Evolutionary conservation across 30 jellyfish, hydroid and myxozoan species (phyloP).

Genomic region (Hydractinia symbiolongicarpus): DNA sequence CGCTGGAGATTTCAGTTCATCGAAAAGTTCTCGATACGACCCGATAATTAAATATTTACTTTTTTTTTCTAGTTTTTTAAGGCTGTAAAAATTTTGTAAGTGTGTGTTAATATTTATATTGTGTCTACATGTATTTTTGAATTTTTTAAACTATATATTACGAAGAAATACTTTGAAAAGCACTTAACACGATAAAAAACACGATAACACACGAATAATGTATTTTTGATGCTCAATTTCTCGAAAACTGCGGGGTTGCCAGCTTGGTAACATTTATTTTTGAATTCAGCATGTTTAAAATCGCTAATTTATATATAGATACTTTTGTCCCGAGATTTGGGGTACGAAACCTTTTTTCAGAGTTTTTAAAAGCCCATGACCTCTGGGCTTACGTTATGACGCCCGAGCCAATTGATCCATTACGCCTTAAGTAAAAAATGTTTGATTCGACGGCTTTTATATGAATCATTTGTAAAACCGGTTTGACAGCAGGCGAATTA

Average conservation of each 20-base stretch:
- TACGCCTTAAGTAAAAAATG: no score
- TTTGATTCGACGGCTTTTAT: no score
- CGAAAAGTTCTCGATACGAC: slow-evolving; percentile 11
- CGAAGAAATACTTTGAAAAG: neutral
- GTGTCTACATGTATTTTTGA: neutral
- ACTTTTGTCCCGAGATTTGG: slow-evolving; percentile 11
- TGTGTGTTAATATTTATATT: neutral
- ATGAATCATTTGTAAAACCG: no score
- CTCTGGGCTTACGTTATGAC: no score
- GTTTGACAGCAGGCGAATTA: no score
- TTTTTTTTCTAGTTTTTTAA: neutral
- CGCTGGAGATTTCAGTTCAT: neutral
- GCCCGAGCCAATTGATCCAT: no score
- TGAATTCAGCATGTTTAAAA: slow-evolving; percentile 15
- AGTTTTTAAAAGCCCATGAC: neutral
- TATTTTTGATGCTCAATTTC: slow-evolving; percentile 3
- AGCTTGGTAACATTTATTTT: slow-evolving; percentile 17
- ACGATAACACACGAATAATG: slow-evolving; percentile 7
- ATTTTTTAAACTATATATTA: neutral
- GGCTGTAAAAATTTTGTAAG: neutral
- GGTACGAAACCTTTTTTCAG: neutral
- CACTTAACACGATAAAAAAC: slow-evolving; percentile 11
- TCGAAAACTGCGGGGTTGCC: slow-evolving; percentile 7
- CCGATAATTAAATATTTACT: neutral
- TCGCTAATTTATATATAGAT: slow-evolving; percentile 4